Conservation (phyloP, 2,113 vertebrate genomes). For the Anguilla japonica region DNA sequence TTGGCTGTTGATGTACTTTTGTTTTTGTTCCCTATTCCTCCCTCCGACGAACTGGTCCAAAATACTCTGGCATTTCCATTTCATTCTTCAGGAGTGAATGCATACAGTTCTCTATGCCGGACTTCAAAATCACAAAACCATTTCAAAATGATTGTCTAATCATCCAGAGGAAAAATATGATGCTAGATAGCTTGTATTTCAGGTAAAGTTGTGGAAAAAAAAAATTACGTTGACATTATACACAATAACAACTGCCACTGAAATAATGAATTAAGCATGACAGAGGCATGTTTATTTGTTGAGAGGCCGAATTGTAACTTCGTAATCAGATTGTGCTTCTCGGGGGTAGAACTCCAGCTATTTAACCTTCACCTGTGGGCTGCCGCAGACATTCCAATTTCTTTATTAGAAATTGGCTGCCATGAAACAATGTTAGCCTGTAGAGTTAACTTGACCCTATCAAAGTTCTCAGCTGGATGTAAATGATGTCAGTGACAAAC, state of each 20-base stretch:
- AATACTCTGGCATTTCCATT: neutral
- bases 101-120: no score
- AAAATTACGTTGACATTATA: conserved; percentile 13
- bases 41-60: neutral
- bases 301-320: neutral
- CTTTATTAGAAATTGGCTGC: conserved; percentile 27
- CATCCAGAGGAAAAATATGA: neutral
- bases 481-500: conserved; percentile 42
- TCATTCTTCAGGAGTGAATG: neutral
- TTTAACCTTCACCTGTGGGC: conserved; percentile 32
- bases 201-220: conserved; percentile 21
- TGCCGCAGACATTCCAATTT: conserved; percentile 11
- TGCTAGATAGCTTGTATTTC: conserved; percentile 17
- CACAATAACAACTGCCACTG: neutral
- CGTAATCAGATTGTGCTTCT: conserved; percentile 27
- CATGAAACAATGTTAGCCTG: conserved; percentile 33
- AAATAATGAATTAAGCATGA: conserved; percentile 27
- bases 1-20: neutral
- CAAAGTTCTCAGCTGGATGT: conserved; percentile 37
- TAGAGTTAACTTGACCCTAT: conserved; percentile 35
- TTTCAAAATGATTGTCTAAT: neutral
- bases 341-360: conserved; percentile 20
- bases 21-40: neutral
- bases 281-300: conserved; percentile 21
- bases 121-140: neutral